A percentile compares a stretch with the other conserved stretches of the same genome.
Conservation (phyloP, 1,140 invertebrate species). For the Scaptodrosophila lebanonensis region DNA sequence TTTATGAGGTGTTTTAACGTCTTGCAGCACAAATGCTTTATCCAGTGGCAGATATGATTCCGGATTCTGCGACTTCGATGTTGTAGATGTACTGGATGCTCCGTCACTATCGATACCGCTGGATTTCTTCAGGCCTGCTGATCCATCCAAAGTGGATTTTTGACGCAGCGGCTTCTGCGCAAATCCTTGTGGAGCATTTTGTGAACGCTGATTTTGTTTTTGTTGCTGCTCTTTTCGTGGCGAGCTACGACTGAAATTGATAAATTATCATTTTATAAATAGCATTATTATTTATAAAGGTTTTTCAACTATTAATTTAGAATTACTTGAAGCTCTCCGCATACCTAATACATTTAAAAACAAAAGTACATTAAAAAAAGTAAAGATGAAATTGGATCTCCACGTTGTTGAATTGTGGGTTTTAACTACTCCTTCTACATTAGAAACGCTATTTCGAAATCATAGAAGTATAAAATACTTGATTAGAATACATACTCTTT, state of each 20-base stretch:
- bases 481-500: no score
- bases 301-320: not conserved
- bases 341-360: no score
- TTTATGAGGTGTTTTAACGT: slow-evolving; percentile 54
- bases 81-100: slow-evolving; percentile 3
- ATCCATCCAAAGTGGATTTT: slow-evolving; percentile 51
- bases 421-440: no score
- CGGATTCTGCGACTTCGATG: slow-evolving; percentile 3
- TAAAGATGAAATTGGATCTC: no score
- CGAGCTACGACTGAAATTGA: slow-evolving; percentile 50
- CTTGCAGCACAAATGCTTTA: slow-evolving; percentile 67
- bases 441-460: no score
- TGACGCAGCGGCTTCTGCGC: slow-evolving; percentile 57
- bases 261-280: no score
- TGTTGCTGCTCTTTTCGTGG: slow-evolving; percentile 41
- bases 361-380: no score
- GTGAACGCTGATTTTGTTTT: slow-evolving; percentile 55
- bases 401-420: no score
- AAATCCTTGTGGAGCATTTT: slow-evolving; percentile 67
- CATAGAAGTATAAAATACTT: no score
- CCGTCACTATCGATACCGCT: slow-evolving; percentile 44
- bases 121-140: slow-evolving; percentile 36
- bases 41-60: slow-evolving; percentile 75
- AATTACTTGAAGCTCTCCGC: no score
- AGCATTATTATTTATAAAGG: not conserved